Base-by-base conservation (phyloP, 30 jellyfish, hydroid and myxozoan genomes). In the Nemopilema nomurai region DNA sequence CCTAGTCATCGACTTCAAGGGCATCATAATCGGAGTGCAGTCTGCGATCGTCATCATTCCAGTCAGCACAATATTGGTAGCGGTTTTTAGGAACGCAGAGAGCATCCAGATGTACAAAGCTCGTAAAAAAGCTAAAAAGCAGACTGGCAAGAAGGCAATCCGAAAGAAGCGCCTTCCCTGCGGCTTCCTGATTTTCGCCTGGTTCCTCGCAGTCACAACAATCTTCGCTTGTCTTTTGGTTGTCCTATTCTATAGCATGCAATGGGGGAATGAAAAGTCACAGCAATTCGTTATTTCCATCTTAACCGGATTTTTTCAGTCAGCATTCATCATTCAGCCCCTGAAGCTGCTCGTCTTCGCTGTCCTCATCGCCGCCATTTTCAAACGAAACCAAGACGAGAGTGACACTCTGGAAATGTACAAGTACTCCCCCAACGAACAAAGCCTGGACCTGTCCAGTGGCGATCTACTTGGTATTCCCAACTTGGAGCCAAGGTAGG, bases 211-310 rank as follows among this genome's bases (percentile, higher is more conserved):
- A 0, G 74, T 91, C 67, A n/a, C 30, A 28, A 75, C 82, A 21
- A 57, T 76, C 62, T 68, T 70, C 3, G 83, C 89, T 16, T 85
- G 91, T 4, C 18, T 87, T 41, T 33, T 81, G 51, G 80, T 91
- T 22, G 82, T 84, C 77, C 64, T 91, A 50, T 84, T 91, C 80
- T 91, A 91, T 90, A 85, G 96, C 86, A 86, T 91, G 96, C 90
- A 70, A 79, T 91, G 97, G 97, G 97, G 97, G 25, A 69, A 75
- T 28, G 87, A 31, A 18, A 91, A 91, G 62, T 91, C 97, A 21
- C 67, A 67, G 20, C 91, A 84, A 67, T 91, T 95, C 82, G 94
- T 91, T 69, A 33, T 78, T 17, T 71, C 94, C 7, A 78, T 91
- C 30, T 74, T 84, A 70, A 77, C 90, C 27, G 90, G 94, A 30